phyloP scores from a whole-genome alignment of 2,888 invertebrate species.

The Tenthredo mesomela region DNA sequence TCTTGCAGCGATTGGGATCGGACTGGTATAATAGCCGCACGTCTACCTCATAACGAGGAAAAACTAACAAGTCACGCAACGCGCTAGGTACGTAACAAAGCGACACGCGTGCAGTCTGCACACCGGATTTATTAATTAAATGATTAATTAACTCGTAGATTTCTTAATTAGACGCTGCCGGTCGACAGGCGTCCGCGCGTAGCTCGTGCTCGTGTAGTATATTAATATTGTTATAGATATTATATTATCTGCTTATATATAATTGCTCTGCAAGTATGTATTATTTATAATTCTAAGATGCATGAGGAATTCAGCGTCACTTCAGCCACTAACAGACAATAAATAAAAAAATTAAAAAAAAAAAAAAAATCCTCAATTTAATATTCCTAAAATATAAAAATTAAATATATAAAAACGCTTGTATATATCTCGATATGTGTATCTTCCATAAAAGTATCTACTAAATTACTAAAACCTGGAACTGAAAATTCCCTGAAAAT shows the following conservation, averaged over 20 bases:
- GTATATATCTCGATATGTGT: too few species aligned
- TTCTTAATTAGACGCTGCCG: conserved; percentile 40
- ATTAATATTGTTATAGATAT: not conserved
- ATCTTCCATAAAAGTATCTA: too few species aligned
- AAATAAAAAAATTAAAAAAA: too few species aligned
- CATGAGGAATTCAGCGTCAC: too few species aligned
- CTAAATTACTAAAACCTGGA: too few species aligned
- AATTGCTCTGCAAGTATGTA: not conserved
- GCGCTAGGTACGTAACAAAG: not conserved
- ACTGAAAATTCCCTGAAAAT: too few species aligned
- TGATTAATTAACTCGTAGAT: conserved; percentile 3
- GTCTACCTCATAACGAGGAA: not conserved
- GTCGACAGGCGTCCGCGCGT: conserved; percentile 10
- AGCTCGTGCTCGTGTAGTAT: not conserved
- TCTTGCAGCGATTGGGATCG: too few species aligned
- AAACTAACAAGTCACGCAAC: conserved; percentile 22
- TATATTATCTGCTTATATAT: not conserved
- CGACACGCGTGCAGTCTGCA: conserved; percentile 18
- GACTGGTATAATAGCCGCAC: not conserved
- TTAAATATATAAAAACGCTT: too few species aligned
- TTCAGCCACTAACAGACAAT: too few species aligned
- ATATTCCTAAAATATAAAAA: too few species aligned
- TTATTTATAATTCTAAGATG: too few species aligned
- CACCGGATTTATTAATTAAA: conserved; percentile 1
- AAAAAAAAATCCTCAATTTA: too few species aligned